Evolutionary conservation across 2,797 vertebrate species (phyloP), one percentile per base, ranked within the genome.

Genomic region (Microctenopoma lineatum): DNA sequence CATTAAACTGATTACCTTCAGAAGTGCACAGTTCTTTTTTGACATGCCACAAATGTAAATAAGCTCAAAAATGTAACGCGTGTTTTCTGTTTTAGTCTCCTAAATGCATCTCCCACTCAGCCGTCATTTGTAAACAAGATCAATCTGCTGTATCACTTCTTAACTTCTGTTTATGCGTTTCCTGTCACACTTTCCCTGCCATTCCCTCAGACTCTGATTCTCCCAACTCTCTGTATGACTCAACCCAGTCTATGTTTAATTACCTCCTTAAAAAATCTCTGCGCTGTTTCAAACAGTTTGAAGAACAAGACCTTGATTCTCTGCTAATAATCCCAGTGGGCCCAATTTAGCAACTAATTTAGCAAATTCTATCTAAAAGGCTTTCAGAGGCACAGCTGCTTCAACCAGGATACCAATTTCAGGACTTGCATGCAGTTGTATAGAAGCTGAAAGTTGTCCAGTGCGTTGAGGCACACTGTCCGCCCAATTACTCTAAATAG

Each of bases 291-390:
- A 80, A 79, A 75, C 78, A 64, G 81, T 89, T 90, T 88, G 80
- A 86, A 77, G 84, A 90, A 84, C 85, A 83, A 79, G 86, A 86
- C 83, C 81, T 88, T 83, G 77, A 87, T 88, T 88, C 79, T 68
- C 72, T 21, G 72, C 80, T 90, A 90, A 91, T 91, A 90, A 89
- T 92, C 90, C 90, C 91, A 84, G 50, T 73, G 90, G 86, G 92
- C 75, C 91, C 89, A 94, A 92, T 92, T 94, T 92, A 88, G 81
- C 62, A 84, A 57, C 82, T 85, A 81, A 92, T 89, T 89, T 86
- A 86, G 84, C 79, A 92, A 92, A 92, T 88, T 78, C 85, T 84
- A 81, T 90, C 84, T 85, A 83, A 91, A 89, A 92, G 88, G 77
- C 81, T 83, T 90, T 85, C 62, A 64, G 51, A 74, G 70, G 61